Evolutionary conservation across 2,797 vertebrate genomes (phyloP), one percentile per base, ranked within the genome.

Genomic region (Peromyscus attwateri): DNA sequence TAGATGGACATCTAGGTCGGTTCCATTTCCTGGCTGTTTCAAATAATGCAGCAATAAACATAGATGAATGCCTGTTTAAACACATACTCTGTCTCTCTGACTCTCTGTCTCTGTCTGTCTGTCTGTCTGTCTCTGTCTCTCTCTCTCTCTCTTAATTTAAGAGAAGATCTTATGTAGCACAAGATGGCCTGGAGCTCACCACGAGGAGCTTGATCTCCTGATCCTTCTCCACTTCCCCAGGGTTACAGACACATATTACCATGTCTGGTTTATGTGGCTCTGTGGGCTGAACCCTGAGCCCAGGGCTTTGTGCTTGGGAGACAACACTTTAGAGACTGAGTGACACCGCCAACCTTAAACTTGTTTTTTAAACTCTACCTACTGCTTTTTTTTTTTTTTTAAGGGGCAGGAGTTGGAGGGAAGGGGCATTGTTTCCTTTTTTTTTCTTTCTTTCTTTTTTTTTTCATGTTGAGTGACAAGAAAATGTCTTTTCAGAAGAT

Each of bases 391-490:
- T 37, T 23, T n/a, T 21, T n/a, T 21, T 29, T 29, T 5, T 5
- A 66, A 31, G 1, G 10, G 4, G 71, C 37, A 25, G 71, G 4
- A 37, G 23, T 73, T 25, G 37, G 37, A 43, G 37, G 21, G 37
- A 73, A 73, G 37, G 9, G 21, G 3, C 70, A 73, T 40, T 66
- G 29, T 14, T 34, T 68, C 23, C 10, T 40, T 23, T 40, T 11
- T 25, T 21, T 37, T 11, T 40, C 7, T 29, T 66, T n/a, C 11
- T 12, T 31, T 66, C 29, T 31, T 66, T 40, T 11, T 73, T 89
- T 40, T 93, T 89, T 95, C 2, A 55, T 89, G 37, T 68, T 46
- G 43, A 31, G 46, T 81, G 19, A 75, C 87, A 96, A 94, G 49
- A 57, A 62, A 49, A 43, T 55, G 37, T 17, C 0, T 1, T 12